A percentile compares a stretch with the other conserved stretches of the same genome.
Evolutionary conservation across 2,888 invertebrate genomes (phyloP).

Genomic region (Sinohyriopsis cumingii): DNA sequence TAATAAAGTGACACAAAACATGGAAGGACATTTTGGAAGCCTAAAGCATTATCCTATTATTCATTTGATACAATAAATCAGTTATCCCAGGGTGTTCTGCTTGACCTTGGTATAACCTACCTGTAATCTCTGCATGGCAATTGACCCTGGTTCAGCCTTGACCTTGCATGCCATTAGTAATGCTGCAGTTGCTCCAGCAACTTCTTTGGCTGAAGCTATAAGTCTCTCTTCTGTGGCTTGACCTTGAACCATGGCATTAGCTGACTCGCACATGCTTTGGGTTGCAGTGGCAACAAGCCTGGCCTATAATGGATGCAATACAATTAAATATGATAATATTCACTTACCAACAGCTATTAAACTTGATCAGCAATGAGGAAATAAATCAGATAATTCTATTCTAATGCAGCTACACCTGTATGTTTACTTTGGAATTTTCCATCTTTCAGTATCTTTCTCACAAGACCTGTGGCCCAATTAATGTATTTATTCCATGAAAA

Average conservation of each 20-base stretch:
- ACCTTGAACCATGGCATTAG: slow-evolving; percentile 92
- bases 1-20: too few species aligned
- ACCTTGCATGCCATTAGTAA: slow-evolving; percentile 98
- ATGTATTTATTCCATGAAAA: too few species aligned
- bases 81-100: too few species aligned
- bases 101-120: slow-evolving; percentile 54
- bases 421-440: too few species aligned
- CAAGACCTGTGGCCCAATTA: too few species aligned
- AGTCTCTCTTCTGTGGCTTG: slow-evolving; percentile 87
- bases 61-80: too few species aligned
- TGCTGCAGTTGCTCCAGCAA: slow-evolving; percentile 97
- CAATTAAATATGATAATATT: neutral
- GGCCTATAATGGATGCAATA: slow-evolving; percentile 74
- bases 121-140: slow-evolving; percentile 89
- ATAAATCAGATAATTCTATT: neutral
- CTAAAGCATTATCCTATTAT: too few species aligned
- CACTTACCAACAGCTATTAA: neutral
- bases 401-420: too few species aligned
- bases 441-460: too few species aligned
- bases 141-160: slow-evolving; percentile 96
- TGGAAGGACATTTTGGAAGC: too few species aligned
- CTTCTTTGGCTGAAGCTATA: slow-evolving; percentile 91
- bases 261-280: slow-evolving; percentile 97
- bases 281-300: slow-evolving; percentile 97
- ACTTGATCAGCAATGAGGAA: neutral